Percentiles rank a stretch among this genome's conserved stretches.
Conservation (phyloP, 2,888 invertebrate genomes). For the Encarsia formosa region DNA sequence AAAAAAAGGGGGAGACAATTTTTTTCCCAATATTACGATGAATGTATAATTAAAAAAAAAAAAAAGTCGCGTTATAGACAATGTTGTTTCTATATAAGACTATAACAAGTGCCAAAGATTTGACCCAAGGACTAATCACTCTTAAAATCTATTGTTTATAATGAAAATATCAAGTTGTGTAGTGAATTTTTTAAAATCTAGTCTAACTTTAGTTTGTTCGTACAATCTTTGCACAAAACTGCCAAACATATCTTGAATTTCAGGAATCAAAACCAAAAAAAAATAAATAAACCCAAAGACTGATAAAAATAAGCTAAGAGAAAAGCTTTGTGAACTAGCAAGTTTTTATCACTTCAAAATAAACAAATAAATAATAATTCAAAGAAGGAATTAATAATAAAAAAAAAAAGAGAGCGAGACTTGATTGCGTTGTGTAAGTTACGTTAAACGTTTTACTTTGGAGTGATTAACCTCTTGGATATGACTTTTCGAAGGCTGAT, state of each 20-base stretch:
- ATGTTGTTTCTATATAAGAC: constrained; percentile 29
- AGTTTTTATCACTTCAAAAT: too few relatives aligned
- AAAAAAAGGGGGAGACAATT: too few relatives aligned
- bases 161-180: too few relatives aligned
- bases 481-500: constrained; percentile 27
- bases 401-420: background rate
- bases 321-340: too few relatives aligned
- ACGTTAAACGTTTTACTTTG: constrained; percentile 11
- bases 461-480: constrained; percentile 29
- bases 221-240: background rate
- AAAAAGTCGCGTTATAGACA: constrained; percentile 25
- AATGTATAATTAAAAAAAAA: constrained; percentile 1
- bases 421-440: background rate
- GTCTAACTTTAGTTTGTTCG: too few relatives aligned
- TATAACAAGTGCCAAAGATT: constrained; percentile 30
- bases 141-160: constrained; percentile 24
- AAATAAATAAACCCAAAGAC: too few relatives aligned
- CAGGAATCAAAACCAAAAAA: background rate
- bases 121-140: constrained; percentile 29
- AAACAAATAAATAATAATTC: background rate
- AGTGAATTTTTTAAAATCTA: too few relatives aligned
- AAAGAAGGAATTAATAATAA: background rate
- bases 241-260: background rate
- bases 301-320: too few relatives aligned
- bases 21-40: too few relatives aligned